Conservation (phyloP, 2,797 vertebrate species). For the Fringilla coelebs region DNA sequence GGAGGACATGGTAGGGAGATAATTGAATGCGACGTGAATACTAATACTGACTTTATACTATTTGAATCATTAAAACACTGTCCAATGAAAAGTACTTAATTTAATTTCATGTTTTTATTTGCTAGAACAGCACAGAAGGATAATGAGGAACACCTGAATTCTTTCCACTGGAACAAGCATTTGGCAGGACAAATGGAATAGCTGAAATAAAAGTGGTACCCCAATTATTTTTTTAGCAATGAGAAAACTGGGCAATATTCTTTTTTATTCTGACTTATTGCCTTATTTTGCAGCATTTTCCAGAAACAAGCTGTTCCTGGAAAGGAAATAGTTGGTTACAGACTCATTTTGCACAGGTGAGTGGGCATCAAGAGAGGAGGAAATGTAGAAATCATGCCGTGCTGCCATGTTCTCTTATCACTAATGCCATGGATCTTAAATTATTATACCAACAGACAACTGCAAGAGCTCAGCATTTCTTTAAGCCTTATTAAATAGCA, state of each 20-base stretch:
- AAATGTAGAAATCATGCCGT: background rate
- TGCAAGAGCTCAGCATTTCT: background rate
- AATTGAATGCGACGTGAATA: slow-evolving; percentile 81
- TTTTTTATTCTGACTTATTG: background rate
- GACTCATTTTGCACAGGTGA: background rate
- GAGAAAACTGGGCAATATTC: background rate
- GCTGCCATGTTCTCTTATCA: background rate
- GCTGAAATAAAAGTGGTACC: background rate
- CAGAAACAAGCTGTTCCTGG: background rate
- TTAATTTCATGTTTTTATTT: slow-evolving; percentile 60
- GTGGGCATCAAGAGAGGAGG: background rate
- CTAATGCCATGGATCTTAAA: background rate
- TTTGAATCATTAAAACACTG: slow-evolving; percentile 51
- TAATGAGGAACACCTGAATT: slow-evolving; percentile 24
- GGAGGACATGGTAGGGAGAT: slow-evolving; percentile 74
- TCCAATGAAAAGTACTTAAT: slow-evolving; percentile 52
- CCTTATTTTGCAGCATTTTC: background rate
- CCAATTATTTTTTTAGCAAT: background rate
- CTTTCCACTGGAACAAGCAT: background rate
- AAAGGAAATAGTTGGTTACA: background rate
- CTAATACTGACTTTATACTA: slow-evolving; percentile 75
- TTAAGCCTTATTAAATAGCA: background rate
- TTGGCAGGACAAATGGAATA: background rate
- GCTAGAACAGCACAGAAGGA: background rate
- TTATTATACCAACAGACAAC: background rate